Evolutionary conservation across 1,140 invertebrate species (phyloP).

Genomic region (Pemphigus obesinymphae): DNA sequence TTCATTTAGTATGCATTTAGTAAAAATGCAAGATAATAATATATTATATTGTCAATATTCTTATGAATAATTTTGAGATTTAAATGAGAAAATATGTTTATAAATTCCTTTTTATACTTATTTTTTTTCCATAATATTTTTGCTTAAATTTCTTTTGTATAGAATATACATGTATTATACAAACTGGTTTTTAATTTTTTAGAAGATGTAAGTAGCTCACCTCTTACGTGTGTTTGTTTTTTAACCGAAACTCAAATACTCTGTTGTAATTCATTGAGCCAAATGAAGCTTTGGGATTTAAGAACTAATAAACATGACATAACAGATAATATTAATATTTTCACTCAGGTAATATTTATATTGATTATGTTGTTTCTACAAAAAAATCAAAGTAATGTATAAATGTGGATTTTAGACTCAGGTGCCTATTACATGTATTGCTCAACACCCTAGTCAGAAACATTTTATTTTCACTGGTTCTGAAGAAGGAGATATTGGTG

Average conservation of each 20-base stretch:
- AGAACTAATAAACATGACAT: not conserved
- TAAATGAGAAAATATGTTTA: too few relatives aligned
- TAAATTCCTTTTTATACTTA: too few relatives aligned
- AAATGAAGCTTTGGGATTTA: constrained; percentile 36
- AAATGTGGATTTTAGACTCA: not conserved
- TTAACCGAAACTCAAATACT: constrained; percentile 29
- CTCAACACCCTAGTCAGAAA: constrained; percentile 36
- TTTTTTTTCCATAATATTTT: too few relatives aligned
- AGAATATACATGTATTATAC: too few relatives aligned
- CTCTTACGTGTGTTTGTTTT: constrained; percentile 25
- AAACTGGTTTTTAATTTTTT: not conserved
- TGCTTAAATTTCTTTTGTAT: too few relatives aligned
- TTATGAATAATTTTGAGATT: too few relatives aligned
- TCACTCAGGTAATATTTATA: constrained; percentile 21
- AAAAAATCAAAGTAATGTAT: not conserved
- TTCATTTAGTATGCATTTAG: too few relatives aligned
- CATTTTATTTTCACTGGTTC: constrained; percentile 36
- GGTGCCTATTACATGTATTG: constrained; percentile 29
- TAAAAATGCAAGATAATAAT: too few relatives aligned
- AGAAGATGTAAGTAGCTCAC: constrained; percentile 29
- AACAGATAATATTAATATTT: constrained; percentile 7
- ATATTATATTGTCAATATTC: too few relatives aligned
- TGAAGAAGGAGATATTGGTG: constrained; percentile 33
- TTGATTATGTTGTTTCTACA: not conserved
- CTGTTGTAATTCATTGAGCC: constrained; percentile 12